Evolutionary conservation across 1,140 invertebrate genomes (phyloP).

Genomic region (Pectinophora gossypiella): DNA sequence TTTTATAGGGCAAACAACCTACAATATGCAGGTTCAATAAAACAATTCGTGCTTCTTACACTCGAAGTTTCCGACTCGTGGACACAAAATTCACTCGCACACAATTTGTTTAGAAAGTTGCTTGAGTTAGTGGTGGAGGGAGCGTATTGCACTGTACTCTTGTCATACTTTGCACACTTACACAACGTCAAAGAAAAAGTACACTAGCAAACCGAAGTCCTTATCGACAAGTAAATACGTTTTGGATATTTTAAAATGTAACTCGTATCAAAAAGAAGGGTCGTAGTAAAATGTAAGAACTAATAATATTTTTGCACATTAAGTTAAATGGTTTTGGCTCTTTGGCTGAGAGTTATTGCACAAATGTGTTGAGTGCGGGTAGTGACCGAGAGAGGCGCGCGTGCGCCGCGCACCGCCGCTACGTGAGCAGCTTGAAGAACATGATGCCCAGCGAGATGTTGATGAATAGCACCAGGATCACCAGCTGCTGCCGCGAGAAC

Average conservation of each 20-base stretch:
- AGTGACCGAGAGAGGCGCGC: conserved; percentile 30
- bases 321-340: conserved; percentile 33
- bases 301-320: conserved; percentile 32
- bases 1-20: conserved; percentile 25
- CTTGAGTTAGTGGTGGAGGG: conserved; percentile 17
- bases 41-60: conserved; percentile 52
- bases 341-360: conserved; percentile 35
- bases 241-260: conserved; percentile 29
- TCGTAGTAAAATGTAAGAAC: conserved; percentile 19
- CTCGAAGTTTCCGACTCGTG: conserved; percentile 45
- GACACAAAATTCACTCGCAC: conserved; percentile 52
- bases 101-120: conserved; percentile 34
- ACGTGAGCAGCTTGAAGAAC: conserved; percentile 97
- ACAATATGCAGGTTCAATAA: conserved; percentile 63
- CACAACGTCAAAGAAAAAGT: conserved; percentile 53
- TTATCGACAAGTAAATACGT: conserved; percentile 44
- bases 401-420: conserved; percentile 75
- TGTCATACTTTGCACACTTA: conserved; percentile 52
- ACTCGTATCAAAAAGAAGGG: conserved; percentile 38
- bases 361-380: not conserved
- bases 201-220: conserved; percentile 65
- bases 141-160: conserved; percentile 49
- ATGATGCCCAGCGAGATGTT: conserved; percentile 97
- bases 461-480: conserved; percentile 95
- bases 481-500: conserved; percentile 96